Percentiles rank a stretch among this genome's conserved stretches.
These are phyloP conservation scores for Cephus spinipes DNA, from an alignment of 2,888 invertebrate species.

Conservation along the genomic window DNA sequence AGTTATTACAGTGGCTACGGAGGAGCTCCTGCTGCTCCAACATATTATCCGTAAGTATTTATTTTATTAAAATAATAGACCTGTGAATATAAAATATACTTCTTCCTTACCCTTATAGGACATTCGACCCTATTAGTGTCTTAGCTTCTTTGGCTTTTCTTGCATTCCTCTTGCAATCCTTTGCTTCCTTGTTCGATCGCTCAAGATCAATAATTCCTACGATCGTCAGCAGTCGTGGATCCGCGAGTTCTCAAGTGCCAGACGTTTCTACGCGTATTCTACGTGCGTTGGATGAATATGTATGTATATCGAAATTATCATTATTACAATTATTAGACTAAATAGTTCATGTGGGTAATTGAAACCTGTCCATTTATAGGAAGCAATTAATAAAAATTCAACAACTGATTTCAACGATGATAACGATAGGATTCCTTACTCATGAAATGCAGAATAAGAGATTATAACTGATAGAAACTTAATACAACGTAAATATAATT, in stretches of 20 bases:
- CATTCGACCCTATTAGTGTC: conserved; percentile 63
- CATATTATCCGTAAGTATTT: conserved; percentile 53
- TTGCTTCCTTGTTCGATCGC: conserved; percentile 58
- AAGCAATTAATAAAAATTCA: neutral
- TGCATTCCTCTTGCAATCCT: conserved; percentile 64
- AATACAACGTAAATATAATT: neutral
- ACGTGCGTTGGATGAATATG: conserved; percentile 57
- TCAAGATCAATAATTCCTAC: conserved; percentile 58
- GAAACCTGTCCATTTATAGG: neutral
- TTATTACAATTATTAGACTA: neutral
- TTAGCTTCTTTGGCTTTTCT: conserved; percentile 64
- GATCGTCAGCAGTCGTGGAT: conserved; percentile 47
- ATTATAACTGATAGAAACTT: neutral
- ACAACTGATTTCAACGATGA: neutral
- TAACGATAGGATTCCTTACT: neutral
- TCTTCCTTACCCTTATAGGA: conserved; percentile 38
- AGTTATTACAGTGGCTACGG: conserved; percentile 49
- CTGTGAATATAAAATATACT: neutral
- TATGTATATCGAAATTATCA: conserved; percentile 35
- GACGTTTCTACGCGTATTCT: conserved; percentile 47
- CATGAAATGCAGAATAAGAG: neutral
- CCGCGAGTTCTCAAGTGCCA: conserved; percentile 33
- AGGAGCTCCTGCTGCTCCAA: conserved; percentile 40
- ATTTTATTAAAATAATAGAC: conserved; percentile 9
- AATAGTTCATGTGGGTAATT: neutral